phyloP scores from a whole-genome alignment of 2,888 invertebrate species.

The Asteroscopus sphinx region DNA sequence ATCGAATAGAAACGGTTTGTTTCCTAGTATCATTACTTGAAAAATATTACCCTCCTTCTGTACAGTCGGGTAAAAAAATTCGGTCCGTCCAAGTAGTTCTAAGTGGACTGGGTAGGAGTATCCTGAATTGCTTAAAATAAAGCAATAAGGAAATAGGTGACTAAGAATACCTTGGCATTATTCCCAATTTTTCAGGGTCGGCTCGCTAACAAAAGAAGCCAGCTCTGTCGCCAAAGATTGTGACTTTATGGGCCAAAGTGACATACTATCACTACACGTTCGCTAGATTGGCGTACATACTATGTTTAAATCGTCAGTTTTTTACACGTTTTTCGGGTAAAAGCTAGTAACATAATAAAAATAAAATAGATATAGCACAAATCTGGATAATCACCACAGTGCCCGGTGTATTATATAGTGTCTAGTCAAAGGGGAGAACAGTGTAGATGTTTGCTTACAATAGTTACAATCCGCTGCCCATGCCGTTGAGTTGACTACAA shows the following conservation, averaged over 20 bases:
- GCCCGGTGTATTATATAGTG: neutral
- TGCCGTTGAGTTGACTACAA: too few species aligned
- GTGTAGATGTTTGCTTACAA: constrained; percentile 72
- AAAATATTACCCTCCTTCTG: too few species aligned
- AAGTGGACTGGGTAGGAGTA: neutral
- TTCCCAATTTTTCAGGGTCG: constrained; percentile 38
- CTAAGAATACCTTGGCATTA: constrained; percentile 16
- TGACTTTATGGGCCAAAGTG: neutral
- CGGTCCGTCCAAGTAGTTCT: constrained; percentile 2
- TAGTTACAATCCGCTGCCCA: constrained; percentile 89
- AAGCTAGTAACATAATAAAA: too few species aligned
- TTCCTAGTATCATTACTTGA: constrained; percentile 7
- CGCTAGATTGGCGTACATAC: too few species aligned
- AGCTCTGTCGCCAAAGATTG: constrained; percentile 4
- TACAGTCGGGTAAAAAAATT: too few species aligned
- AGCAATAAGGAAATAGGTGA: constrained; percentile 12
- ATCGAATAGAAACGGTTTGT: constrained; percentile 14
- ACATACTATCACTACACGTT: constrained; percentile 7
- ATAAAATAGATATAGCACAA: too few species aligned
- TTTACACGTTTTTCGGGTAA: too few species aligned
- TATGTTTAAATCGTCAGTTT: too few species aligned
- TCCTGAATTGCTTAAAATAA: constrained; percentile 24
- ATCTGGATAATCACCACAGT: too few species aligned
- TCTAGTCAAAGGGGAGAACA: neutral
- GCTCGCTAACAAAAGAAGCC: constrained; percentile 19